phyloP scores from a whole-genome alignment of 37 sponge, comb jelly and placozoan genomes.

The Ianthella basta region DNA sequence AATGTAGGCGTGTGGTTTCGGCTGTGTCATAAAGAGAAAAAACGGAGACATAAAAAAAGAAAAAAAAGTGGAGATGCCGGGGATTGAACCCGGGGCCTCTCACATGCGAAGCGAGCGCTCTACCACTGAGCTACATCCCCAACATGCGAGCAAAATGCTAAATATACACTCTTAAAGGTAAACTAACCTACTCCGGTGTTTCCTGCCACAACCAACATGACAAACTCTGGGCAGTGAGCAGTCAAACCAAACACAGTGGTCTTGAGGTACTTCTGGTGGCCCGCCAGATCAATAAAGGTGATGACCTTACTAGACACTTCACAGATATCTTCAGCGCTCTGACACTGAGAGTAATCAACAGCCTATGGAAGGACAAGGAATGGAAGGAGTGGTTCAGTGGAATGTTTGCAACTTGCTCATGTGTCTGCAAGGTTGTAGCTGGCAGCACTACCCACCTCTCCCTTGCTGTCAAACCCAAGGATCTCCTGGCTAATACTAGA shows the following conservation, averaged over 20 bases:
- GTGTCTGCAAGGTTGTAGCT: too few relatives aligned
- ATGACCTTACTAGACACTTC: conserved; percentile 91
- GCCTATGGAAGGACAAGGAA: conserved; percentile 60
- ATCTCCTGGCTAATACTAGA: conserved; percentile 95
- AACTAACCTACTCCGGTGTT: conserved; percentile 92
- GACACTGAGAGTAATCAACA: conserved; percentile 80
- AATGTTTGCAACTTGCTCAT: too few relatives aligned
- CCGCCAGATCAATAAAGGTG: conserved; percentile 98
- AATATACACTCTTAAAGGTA: conserved; percentile 14
- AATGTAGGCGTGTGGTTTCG: conserved; percentile 90
- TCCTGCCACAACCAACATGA: conserved; percentile 92
- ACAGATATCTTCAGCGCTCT: conserved; percentile 89
- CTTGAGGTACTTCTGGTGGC: conserved; percentile 95
- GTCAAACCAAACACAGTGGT: conserved; percentile 98
- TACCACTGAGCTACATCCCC: conserved; percentile 99
- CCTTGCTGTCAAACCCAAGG: conserved; percentile 88
- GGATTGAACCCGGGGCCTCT: conserved; percentile 99
- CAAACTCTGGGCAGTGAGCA: conserved; percentile 89
- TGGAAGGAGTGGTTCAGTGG: neutral
- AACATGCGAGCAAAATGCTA: neutral
- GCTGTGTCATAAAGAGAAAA: conserved; percentile 42
- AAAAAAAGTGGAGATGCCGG: conserved; percentile 99
- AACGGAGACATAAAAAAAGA: conserved; percentile 5
- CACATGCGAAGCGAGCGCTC: conserved; percentile 99
- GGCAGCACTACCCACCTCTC: conserved; percentile 67